These are phyloP conservation scores for Lissocephala sabroskyi DNA, from an alignment of 2,888 invertebrate genomes.

Conservation along the genomic window DNA sequence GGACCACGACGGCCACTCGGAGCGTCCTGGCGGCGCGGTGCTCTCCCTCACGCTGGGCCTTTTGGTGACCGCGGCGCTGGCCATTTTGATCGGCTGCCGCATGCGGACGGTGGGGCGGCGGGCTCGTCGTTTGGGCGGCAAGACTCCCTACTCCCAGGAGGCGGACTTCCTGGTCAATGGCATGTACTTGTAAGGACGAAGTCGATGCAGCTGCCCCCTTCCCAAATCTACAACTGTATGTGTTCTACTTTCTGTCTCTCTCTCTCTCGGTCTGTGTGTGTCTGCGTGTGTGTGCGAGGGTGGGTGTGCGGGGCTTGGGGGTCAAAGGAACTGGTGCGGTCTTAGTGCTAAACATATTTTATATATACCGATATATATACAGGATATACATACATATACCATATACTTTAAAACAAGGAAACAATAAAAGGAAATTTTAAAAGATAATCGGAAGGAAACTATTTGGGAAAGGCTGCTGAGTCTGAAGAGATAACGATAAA, in stretches of 20 bases:
- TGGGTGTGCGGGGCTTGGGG: neutral
- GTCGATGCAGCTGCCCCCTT: too few species aligned
- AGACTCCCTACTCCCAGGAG: conserved; percentile 89
- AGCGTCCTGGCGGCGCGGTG: conserved; percentile 85
- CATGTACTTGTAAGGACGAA: conserved; percentile 85
- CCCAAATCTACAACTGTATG: too few species aligned
- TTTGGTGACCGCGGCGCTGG: conserved; percentile 84
- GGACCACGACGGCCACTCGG: conserved; percentile 78
- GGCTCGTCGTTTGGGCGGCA: conserved; percentile 81
- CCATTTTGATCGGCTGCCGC: conserved; percentile 86
- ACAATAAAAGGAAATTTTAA: neutral
- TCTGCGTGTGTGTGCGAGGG: neutral
- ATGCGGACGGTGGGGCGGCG: conserved; percentile 83
- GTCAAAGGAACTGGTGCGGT: neutral
- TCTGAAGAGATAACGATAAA: too few species aligned
- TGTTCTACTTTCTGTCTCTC: too few species aligned
- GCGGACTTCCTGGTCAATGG: conserved; percentile 98
- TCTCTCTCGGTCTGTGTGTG: too few species aligned
- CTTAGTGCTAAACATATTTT: neutral
- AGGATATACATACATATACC: neutral
- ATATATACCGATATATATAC: neutral
- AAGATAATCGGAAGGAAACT: too few species aligned
- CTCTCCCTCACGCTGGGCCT: conserved; percentile 86
- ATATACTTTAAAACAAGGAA: neutral
- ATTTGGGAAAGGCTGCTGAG: too few species aligned